phyloP scores from a whole-genome alignment of 2,797 vertebrate species.

The Buceros bicornis region DNA sequence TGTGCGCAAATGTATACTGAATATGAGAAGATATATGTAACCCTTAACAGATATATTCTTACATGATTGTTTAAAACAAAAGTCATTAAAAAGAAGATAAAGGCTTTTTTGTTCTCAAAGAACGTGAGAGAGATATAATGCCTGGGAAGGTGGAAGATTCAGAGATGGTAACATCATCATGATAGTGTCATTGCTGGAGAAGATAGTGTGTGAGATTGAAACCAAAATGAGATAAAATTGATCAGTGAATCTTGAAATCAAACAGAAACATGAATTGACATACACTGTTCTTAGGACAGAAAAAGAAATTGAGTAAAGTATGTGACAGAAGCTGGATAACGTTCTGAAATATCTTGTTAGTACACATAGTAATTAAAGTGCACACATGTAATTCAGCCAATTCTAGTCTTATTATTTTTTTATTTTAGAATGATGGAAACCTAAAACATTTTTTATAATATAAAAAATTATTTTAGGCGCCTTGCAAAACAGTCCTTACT shows the following conservation, averaged over 20 bases:
- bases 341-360: background rate
- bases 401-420: background rate
- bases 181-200: background rate
- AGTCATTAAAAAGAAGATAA: background rate
- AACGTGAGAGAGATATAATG: background rate
- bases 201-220: background rate
- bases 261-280: background rate
- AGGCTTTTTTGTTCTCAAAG: background rate
- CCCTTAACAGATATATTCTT: background rate
- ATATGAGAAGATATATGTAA: background rate
- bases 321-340: background rate
- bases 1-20: background rate
- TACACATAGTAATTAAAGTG: background rate
- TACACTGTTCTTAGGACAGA: background rate
- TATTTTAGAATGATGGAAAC: background rate
- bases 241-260: background rate
- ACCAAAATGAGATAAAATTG: constrained; percentile 13
- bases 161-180: background rate
- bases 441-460: too few relatives aligned
- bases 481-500: background rate
- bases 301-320: background rate
- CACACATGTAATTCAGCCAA: background rate
- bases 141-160: background rate
- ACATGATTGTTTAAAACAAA: background rate
- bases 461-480: background rate